These are phyloP conservation scores for Propithecus perrieri DNA, from an alignment of 2,797 vertebrate genomes.

Conservation along the genomic window DNA sequence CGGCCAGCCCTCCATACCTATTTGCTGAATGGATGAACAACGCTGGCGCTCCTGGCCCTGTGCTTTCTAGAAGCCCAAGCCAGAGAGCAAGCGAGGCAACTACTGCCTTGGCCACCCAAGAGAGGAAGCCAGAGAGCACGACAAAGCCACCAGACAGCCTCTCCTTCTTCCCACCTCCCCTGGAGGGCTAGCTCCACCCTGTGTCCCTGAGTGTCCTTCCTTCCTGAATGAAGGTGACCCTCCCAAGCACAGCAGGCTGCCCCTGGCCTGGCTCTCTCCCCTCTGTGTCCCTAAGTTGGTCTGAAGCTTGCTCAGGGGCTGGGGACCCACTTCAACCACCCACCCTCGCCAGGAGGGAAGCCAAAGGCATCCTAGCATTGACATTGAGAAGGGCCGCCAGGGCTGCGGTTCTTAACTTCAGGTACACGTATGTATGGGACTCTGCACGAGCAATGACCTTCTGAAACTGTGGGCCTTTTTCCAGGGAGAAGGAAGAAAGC, in stretches of 20 bases:
- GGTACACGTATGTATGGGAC: too few relatives aligned
- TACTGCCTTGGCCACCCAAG: not conserved
- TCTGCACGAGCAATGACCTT: not conserved
- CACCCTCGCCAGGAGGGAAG: slow-evolving; percentile 64
- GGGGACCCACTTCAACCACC: slow-evolving; percentile 57
- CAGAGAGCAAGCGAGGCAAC: not conserved
- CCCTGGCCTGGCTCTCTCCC: slow-evolving; percentile 65
- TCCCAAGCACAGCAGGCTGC: slow-evolving; percentile 46
- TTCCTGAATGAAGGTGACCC: slow-evolving; percentile 65
- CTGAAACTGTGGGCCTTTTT: not conserved
- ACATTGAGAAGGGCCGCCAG: not conserved
- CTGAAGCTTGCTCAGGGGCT: slow-evolving; percentile 18
- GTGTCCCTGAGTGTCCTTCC: not conserved
- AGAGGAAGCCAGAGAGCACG: not conserved
- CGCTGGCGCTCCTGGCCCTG: not conserved
- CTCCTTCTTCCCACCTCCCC: not conserved
- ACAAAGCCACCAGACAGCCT: not conserved
- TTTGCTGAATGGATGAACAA: not conserved
- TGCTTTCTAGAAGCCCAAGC: not conserved
- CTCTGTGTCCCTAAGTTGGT: slow-evolving; percentile 39
- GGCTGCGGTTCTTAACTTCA: not conserved
- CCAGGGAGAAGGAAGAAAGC: not conserved
- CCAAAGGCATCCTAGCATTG: slow-evolving; percentile 80
- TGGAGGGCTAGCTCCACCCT: too few relatives aligned
- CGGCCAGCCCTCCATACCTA: not conserved